Evolutionary conservation across 1,140 invertebrate species (phyloP), one percentile per base, ranked within the genome.

Genomic region (Centruroides vittatus): DNA sequence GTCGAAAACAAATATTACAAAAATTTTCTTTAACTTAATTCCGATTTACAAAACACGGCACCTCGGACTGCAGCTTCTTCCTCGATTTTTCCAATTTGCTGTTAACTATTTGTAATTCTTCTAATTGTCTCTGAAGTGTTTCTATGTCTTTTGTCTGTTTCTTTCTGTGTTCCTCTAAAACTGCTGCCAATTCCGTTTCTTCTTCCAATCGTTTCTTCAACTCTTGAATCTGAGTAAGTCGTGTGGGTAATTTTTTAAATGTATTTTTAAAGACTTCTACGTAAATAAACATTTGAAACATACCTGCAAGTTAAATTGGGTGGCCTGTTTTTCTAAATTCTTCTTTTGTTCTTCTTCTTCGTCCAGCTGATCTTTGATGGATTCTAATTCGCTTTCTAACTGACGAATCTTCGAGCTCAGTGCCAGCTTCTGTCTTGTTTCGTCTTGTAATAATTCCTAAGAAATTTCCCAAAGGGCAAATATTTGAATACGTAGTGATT

Each of bases 11-110:
- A 41, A 41, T 41, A 5, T 41, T 41, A 41, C 8, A 41, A 41
- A 41, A 41, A 41, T 41, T 41, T 41, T 41, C 8, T 41, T 6
- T 6, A 41, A 6, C 3, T 41, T 41, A 41, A 6, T 6, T 41
- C 8, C 8, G 0, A 41, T 6, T 6, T 41, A 6, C 8, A 41
- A 41, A 8, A 41, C 8, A 41, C 8, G 1, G 41, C 13, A 78
- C 76, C 75, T 99, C 96, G 3, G 92, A 89, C 71, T 97, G 90
- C 47, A 98, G 81, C 72, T 98, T 98, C 78, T 94, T 95, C 75
- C 94, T 95, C 56, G 90, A 94, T 76, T 96, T 96, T 65, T 97
- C 93, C 13, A 97, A 76, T 69, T 95, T 95, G 70, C 96, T 93
- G 70, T 91, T 93, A 48, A 84, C 82, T 48, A 87, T 86, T 66